Base-by-base conservation (phyloP, 1,140 invertebrate genomes). In the Cryptotermes secundus region DNA sequence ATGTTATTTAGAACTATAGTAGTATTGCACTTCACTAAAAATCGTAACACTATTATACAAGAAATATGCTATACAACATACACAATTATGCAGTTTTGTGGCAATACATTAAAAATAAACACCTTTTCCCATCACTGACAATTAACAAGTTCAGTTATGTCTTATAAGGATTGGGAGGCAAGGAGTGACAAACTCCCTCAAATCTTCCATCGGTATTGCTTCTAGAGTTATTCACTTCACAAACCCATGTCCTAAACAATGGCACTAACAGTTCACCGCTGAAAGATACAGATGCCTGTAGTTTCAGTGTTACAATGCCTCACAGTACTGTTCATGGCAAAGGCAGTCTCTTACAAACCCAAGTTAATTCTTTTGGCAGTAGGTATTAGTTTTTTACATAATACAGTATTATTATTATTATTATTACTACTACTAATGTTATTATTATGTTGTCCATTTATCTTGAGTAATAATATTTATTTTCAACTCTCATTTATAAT, bases 151-250 rank as follows among this genome's bases (percentile, higher is more conserved):
- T 82, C 45, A 45, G 38, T 82, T 42, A 53, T 38, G 24, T 49
- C 14, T 49, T 49, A 45, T 31, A 45, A 82, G 1, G 81, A 82
- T 82, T 42, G 26, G 14, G 36, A 81, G n/a, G 1, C 49, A 38
- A 82, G 38, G 36, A 42, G 38, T 10, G 6, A n/a, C 16, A 82
- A 45, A 45, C 35, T 45, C 35, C 38, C 24, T 45, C 24, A 82
- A 45, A 19, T 45, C 36, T 45, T 82, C 45, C 36, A 38, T 35
- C 81, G 19, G 31, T 82, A 82, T 82, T 82, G 81, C 81, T 82
- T 82, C 81, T 82, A 82, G 81, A 82, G 53, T 82, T 45, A 82
- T 72, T n/a, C 81, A 82, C 81, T 82, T 45, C n/a, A 26, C 81
- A 53, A 38, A 82, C 16, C 45, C 31, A 53, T 31, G n/a, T 34